phyloP scores from a whole-genome alignment of 1,140 invertebrate genomes.

The Lucilia cuprina region DNA sequence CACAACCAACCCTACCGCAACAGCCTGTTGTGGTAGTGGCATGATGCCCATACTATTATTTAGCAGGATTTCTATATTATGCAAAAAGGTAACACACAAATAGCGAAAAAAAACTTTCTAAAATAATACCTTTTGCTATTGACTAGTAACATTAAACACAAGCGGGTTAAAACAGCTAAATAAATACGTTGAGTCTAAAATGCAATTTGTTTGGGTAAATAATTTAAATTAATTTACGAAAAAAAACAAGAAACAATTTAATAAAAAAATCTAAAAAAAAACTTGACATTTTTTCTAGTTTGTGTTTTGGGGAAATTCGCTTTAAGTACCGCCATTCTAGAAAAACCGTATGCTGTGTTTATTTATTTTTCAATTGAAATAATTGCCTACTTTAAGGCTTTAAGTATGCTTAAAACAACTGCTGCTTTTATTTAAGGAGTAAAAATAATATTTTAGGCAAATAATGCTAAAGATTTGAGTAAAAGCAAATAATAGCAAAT shows the following conservation, averaged over 20 bases:
- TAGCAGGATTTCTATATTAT: background rate
- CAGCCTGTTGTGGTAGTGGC: too few species aligned
- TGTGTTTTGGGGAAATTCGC: too few species aligned
- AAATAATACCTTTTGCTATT: background rate
- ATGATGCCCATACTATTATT: too few species aligned
- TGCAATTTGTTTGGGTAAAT: conserved; percentile 8
- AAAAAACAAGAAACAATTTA: background rate
- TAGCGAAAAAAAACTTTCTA: background rate
- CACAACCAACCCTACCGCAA: background rate
- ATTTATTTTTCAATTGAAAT: background rate
- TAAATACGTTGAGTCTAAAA: background rate
- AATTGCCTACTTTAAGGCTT: background rate
- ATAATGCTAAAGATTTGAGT: too few species aligned
- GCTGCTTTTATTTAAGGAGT: too few species aligned
- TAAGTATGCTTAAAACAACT: background rate
- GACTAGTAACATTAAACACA: background rate
- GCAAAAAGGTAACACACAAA: background rate
- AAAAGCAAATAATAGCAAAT: too few species aligned
- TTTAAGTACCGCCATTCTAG: background rate
- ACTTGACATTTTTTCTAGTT: too few species aligned
- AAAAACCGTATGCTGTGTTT: background rate
- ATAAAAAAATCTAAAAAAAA: too few species aligned
- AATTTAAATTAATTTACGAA: conserved; percentile 3
- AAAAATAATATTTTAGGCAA: too few species aligned
- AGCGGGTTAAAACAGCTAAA: background rate